Conservation (phyloP, 2,888 invertebrate genomes). For the Deilephila elpenor region DNA sequence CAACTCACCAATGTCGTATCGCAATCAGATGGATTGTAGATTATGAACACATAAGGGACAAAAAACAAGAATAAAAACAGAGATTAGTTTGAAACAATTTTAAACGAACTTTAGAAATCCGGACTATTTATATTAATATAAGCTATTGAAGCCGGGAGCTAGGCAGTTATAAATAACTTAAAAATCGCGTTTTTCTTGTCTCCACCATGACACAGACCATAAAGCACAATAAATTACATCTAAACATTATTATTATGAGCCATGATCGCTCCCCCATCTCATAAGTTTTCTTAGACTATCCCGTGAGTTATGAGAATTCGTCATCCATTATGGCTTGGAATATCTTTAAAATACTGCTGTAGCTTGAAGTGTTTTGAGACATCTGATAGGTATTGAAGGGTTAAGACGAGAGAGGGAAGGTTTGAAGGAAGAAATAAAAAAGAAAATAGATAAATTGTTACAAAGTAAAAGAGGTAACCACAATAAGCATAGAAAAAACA, state of each 20-base stretch:
- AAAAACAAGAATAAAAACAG: too few relatives aligned
- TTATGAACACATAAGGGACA: too few relatives aligned
- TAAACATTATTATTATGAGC: slow-evolving; percentile 66
- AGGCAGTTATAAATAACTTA: background rate
- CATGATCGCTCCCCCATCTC: slow-evolving; percentile 48
- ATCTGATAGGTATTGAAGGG: background rate
- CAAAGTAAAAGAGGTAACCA: background rate
- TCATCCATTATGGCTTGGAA: slow-evolving; percentile 23
- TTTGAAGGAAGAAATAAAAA: too few relatives aligned
- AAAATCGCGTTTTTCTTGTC: slow-evolving; percentile 41
- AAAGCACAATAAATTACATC: slow-evolving; percentile 66
- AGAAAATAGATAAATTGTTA: background rate
- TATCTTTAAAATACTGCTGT: background rate
- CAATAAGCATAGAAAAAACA: too few relatives aligned
- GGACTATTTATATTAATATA: too few relatives aligned
- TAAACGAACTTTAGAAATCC: too few relatives aligned
- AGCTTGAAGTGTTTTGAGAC: background rate
- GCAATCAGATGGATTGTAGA: too few relatives aligned
- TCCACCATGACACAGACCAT: slow-evolving; percentile 55
- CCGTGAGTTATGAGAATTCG: slow-evolving; percentile 16
- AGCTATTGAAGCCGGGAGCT: background rate
- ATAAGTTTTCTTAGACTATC: slow-evolving; percentile 35
- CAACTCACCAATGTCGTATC: too few relatives aligned
- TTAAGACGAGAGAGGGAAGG: background rate
- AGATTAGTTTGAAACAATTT: too few relatives aligned